Conservation (phyloP, 2,888 invertebrate species). For the Bembecia ichneumoniformis region DNA sequence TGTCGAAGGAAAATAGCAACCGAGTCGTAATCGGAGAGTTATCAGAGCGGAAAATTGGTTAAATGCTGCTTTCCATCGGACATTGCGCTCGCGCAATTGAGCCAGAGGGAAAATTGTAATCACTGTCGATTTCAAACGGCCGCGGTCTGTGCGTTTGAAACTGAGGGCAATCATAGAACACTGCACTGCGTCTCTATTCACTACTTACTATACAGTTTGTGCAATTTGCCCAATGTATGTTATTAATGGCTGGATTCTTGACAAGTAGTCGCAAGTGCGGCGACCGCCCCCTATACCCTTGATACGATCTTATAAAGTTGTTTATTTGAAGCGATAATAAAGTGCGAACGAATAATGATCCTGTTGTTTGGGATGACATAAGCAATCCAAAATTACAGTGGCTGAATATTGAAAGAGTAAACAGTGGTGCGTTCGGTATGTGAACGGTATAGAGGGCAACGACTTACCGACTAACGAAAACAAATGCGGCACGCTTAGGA, state of each 20-base stretch:
- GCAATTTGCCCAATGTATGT: no score
- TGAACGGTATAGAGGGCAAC: conserved; percentile 33
- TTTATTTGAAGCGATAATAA: background rate
- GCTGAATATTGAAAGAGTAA: conserved; percentile 32
- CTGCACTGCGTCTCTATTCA: no score
- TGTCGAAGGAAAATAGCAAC: conserved; percentile 62
- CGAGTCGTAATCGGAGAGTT: conserved; percentile 66
- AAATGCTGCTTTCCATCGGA: conserved; percentile 71
- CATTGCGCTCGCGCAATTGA: conserved; percentile 63
- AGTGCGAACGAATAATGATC: background rate
- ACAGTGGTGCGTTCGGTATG: conserved; percentile 32
- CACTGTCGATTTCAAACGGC: conserved; percentile 69
- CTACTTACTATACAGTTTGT: no score
- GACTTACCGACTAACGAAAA: conserved; percentile 31
- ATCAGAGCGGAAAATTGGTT: conserved; percentile 71
- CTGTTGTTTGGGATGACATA: conserved; percentile 22
- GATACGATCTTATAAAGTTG: no score
- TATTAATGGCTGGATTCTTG: no score
- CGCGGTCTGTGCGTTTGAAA: conserved; percentile 47
- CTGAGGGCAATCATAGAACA: conserved; percentile 34
- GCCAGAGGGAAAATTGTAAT: conserved; percentile 69
- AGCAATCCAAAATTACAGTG: conserved; percentile 24
- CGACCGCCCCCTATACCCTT: no score
- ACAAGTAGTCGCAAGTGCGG: no score
- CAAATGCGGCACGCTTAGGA: conserved; percentile 22